phyloP scores from a whole-genome alignment of 2,888 invertebrate genomes.

The Dermolepida albohirtum region DNA sequence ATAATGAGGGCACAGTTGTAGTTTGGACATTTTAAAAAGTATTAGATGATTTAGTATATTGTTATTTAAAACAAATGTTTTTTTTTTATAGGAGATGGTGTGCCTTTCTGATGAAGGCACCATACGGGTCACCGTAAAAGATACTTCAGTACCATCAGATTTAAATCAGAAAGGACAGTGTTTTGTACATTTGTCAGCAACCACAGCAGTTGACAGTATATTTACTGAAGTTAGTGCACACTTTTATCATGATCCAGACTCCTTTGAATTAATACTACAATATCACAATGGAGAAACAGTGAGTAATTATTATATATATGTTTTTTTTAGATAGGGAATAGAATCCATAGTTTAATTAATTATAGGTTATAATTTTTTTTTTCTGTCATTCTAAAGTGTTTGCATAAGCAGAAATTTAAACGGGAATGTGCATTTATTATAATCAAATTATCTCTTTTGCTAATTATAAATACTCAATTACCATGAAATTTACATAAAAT shows the following conservation, averaged over 20 bases:
- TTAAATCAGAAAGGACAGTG: slow-evolving; percentile 52
- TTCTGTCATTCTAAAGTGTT: too few relatives aligned
- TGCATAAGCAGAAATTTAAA: background rate
- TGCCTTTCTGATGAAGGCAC: slow-evolving; percentile 63
- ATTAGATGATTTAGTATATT: background rate
- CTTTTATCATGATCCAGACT: slow-evolving; percentile 65
- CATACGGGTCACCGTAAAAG: slow-evolving; percentile 59
- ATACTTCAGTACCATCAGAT: slow-evolving; percentile 43
- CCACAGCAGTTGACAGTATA: slow-evolving; percentile 64
- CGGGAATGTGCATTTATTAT: background rate
- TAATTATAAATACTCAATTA: too few relatives aligned
- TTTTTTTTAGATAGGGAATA: background rate
- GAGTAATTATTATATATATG: slow-evolving; percentile 44
- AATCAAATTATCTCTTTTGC: background rate
- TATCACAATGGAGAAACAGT: slow-evolving; percentile 51
- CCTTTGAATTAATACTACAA: slow-evolving; percentile 64
- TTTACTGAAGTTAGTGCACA: slow-evolving; percentile 66
- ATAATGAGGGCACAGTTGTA: too few relatives aligned
- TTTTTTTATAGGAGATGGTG: slow-evolving; percentile 64
- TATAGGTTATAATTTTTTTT: too few relatives aligned
- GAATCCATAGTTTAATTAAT: too few relatives aligned
- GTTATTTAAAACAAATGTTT: background rate
- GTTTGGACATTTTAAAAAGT: background rate
- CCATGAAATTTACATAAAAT: too few relatives aligned
- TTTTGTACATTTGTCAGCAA: slow-evolving; percentile 60